These are phyloP conservation scores for Turnix velox DNA, from an alignment of 2,113 vertebrate species.

Conservation along the genomic window DNA sequence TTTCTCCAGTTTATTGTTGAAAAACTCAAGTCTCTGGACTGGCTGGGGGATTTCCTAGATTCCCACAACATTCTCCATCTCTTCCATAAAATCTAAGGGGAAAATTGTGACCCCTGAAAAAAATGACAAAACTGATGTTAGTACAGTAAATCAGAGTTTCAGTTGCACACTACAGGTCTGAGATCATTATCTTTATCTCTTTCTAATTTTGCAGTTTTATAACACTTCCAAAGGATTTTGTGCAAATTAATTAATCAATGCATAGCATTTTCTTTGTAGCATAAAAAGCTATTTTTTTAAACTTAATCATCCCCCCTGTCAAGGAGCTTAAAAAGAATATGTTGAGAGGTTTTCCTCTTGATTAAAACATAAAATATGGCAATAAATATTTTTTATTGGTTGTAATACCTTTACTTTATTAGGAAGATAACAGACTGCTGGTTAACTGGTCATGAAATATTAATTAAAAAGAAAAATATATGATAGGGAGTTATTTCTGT, in stretches of 20 bases:
- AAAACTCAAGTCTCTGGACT: background rate
- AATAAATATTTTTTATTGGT: slow-evolving; percentile 78
- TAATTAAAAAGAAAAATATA: slow-evolving; percentile 74
- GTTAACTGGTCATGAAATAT: slow-evolving; percentile 75
- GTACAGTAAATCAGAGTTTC: background rate
- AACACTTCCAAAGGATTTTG: slow-evolving; percentile 2
- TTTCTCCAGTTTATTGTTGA: background rate
- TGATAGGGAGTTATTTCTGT: slow-evolving; percentile 44
- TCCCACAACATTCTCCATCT: background rate
- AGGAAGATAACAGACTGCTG: slow-evolving; percentile 67
- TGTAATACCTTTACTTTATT: slow-evolving; percentile 63
- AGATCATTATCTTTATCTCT: background rate
- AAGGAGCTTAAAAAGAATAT: slow-evolving; percentile 61
- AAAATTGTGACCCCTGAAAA: background rate
- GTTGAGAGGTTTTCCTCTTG: slow-evolving; percentile 52
- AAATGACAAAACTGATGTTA: background rate
- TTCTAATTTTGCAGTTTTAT: slow-evolving; percentile 28
- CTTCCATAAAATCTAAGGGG: background rate
- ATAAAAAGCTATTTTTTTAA: slow-evolving; percentile 29
- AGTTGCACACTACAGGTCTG: background rate
- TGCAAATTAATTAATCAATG: slow-evolving; percentile 1
- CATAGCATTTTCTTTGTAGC: slow-evolving; percentile 7
- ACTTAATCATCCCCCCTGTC: slow-evolving; percentile 16
- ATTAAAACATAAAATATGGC: slow-evolving; percentile 72
- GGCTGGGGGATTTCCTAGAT: background rate